Base-by-base conservation (phyloP, 37 sponge, comb jelly and placozoan genomes). In the Dysidea cf. avara region DNA sequence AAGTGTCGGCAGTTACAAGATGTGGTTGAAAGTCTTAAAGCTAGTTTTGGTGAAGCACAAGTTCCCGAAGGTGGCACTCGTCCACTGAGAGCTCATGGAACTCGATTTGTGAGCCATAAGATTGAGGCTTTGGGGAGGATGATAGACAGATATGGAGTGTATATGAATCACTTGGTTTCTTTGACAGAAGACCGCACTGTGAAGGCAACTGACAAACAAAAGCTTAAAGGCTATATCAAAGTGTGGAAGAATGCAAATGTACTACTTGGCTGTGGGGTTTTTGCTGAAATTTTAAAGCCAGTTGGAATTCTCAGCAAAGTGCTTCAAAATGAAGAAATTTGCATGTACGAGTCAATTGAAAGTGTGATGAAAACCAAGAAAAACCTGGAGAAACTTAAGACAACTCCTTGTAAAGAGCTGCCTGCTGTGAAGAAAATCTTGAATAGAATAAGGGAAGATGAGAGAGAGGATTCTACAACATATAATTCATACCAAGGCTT, bases 61-160 rank as follows among this genome's bases (percentile, higher is more conserved):
- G 30, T 76, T 53, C 78, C 78, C 46, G 28, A 21, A 6, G 24
- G 12, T 32, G 61, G 79, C 17, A 69, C 39, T 51, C 22, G 72
- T 17, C 81, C 81, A 21, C 37, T 80, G 29, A 18, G 81, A 32
- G 72, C 81, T 24, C 61, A 71, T 61, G 72, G 72, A 39, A 81
- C 77, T 25, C 56, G 76, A 1, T 87, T 87, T 54, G 43, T 87
- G 14, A 49, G 51, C 3, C 87, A 87, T 65, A 87, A 87, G 40
- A 82, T 87, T 0, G 65, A 31, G 43, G 80, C 80, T 17, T 37
- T 79, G 11, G 38, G 39, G 0, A 28, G 72, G 14, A 40, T 80
- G 48, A 52, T 78, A 17, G 79, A 68, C 40, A 67, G 16, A 32
- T 78, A 56, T 68, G 69, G 79, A 1, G 69, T 34, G 20, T 70